phyloP scores from a whole-genome alignment of 2,113 vertebrate species.

The Ictalurus furcatus region DNA sequence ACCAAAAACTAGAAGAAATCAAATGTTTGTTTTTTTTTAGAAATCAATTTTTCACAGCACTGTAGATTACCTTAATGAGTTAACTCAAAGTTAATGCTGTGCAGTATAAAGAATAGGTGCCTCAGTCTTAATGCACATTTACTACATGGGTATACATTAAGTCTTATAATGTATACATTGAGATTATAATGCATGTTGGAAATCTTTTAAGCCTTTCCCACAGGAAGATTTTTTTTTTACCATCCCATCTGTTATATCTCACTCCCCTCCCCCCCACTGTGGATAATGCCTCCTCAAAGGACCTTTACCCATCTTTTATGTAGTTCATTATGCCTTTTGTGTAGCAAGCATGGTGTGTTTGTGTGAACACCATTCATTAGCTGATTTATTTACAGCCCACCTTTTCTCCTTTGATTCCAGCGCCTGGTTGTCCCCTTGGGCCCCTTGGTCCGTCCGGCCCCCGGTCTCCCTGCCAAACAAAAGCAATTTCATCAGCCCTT shows the following conservation, averaged over 20 bases:
- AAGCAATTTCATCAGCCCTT: constrained; percentile 50
- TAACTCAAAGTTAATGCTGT: neutral
- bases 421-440: constrained; percentile 78
- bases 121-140: neutral
- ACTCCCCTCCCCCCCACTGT: constrained; percentile 15
- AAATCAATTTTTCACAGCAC: too few species aligned
- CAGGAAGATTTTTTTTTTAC: constrained; percentile 26
- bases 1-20: too few species aligned
- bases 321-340: constrained; percentile 64
- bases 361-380: constrained; percentile 49
- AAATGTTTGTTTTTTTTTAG: too few species aligned
- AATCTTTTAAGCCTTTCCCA: constrained; percentile 48
- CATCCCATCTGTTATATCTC: constrained; percentile 36
- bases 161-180: neutral
- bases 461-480: constrained; percentile 78
- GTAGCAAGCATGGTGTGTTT: constrained; percentile 50
- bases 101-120: neutral
- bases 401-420: constrained; percentile 86
- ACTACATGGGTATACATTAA: neutral
- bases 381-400: constrained; percentile 73
- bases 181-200: neutral
- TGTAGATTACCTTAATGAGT: neutral
- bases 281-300: constrained; percentile 43
- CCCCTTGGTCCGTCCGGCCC: constrained; percentile 83
- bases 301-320: constrained; percentile 57